These are phyloP conservation scores for Eidolon helvum DNA, from an alignment of 2,113 vertebrate genomes.

Conservation along the genomic window DNA sequence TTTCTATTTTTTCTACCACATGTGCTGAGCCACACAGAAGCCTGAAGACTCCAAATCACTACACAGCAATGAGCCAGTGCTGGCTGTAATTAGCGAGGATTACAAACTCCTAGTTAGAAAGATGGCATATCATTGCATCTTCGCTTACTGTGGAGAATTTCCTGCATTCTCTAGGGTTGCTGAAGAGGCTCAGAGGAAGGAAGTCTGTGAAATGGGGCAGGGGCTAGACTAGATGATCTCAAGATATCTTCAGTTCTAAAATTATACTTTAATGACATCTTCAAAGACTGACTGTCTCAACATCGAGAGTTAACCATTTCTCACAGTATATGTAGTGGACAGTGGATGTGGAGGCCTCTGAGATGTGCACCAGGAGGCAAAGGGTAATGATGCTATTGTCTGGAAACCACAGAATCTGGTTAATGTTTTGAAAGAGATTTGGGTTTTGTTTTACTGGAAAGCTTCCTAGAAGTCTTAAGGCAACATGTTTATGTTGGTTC, in stretches of 20 bases:
- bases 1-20: neutral
- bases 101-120: conserved; percentile 47
- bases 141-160: neutral
- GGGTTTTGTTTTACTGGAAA: conserved; percentile 64
- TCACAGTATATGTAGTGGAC: fast-evolving
- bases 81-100: conserved; percentile 66
- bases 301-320: fast-evolving
- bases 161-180: neutral
- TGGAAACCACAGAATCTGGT: conserved; percentile 30
- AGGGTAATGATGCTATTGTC: conserved; percentile 49
- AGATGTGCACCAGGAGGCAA: fast-evolving
- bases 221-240: neutral
- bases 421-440: conserved; percentile 42
- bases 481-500: neutral
- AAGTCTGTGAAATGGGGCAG: neutral
- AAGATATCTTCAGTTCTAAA: conserved; percentile 24
- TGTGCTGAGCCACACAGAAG: conserved; percentile 38
- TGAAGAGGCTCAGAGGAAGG: conserved; percentile 35
- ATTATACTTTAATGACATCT: neutral
- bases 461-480: neutral
- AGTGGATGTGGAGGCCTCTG: neutral
- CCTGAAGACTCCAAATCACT: conserved; percentile 11
- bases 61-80: conserved; percentile 49
- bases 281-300: neutral
- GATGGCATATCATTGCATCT: neutral